A percentile compares a stretch with the other conserved stretches of the same genome.
These are phyloP conservation scores for Pseudopodoces humilis DNA, from an alignment of 2,113 vertebrate species.

Conservation along the genomic window DNA sequence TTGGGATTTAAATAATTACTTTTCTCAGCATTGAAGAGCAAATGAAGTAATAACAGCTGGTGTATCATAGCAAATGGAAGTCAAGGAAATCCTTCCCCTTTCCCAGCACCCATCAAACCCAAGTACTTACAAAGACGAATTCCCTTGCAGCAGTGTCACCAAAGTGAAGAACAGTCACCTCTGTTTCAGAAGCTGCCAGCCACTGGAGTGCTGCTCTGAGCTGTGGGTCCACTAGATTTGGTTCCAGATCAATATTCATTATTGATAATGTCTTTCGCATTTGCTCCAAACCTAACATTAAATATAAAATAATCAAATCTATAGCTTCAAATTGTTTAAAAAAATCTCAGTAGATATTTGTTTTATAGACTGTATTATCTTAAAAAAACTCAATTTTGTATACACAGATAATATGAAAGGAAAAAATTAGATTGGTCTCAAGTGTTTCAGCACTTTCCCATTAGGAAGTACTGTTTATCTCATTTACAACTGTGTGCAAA, in stretches of 20 bases:
- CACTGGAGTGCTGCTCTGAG: conserved; percentile 89
- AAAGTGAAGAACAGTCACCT: conserved; percentile 82
- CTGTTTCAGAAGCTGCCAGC: conserved; percentile 89
- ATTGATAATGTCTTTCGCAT: conserved; percentile 74
- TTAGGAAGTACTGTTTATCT: background rate
- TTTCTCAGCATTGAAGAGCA: background rate
- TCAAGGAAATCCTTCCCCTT: background rate
- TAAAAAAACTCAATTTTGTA: background rate
- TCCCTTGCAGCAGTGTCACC: conserved; percentile 74
- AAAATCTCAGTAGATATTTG: background rate
- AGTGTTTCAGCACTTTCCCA: background rate
- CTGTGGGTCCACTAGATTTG: conserved; percentile 80
- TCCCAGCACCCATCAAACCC: background rate
- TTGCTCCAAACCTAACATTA: conserved; percentile 73
- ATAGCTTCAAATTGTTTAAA: background rate
- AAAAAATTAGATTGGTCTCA: background rate
- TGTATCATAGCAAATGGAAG: background rate
- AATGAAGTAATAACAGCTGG: background rate
- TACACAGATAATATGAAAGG: background rate
- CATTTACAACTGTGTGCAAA: background rate
- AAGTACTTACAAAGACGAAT: conserved; percentile 82
- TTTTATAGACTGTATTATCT: background rate
- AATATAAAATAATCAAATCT: conserved; percentile 9
- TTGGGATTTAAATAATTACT: background rate
- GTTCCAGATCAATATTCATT: conserved; percentile 80